Percentiles rank a stretch among this genome's conserved stretches.
Conservation (phyloP, 2,113 vertebrate genomes). For the Odobenus rosmarus region DNA sequence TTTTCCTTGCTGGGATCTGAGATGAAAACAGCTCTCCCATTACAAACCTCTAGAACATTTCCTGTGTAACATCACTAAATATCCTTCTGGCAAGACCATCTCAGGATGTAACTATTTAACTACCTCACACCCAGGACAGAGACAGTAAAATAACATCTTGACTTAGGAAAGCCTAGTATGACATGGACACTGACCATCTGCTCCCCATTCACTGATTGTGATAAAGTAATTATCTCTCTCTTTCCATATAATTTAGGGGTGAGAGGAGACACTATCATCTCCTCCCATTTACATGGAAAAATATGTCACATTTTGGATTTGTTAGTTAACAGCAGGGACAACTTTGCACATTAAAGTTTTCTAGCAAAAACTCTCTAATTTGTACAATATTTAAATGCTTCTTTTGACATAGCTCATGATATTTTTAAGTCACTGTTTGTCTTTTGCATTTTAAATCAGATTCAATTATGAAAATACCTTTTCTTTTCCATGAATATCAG, state of each 20-base stretch:
- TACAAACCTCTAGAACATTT: conserved; percentile 27
- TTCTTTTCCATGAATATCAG: conserved; percentile 1
- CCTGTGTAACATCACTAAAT: neutral
- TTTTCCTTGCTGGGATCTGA: conserved; percentile 22
- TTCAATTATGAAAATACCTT: conserved; percentile 51
- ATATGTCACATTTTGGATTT: conserved; percentile 52
- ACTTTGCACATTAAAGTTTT: conserved; percentile 58
- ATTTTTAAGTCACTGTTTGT: conserved; percentile 8
- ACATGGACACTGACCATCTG: neutral
- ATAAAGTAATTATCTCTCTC: neutral
- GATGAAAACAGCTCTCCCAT: neutral
- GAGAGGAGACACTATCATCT: neutral
- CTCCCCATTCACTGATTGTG: neutral
- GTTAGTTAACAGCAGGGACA: conserved; percentile 17
- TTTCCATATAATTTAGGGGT: neutral
- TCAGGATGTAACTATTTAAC: neutral
- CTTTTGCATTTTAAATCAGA: conserved; percentile 46
- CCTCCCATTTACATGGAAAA: conserved; percentile 40
- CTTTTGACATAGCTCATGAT: conserved; percentile 27
- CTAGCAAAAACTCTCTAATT: conserved; percentile 40
- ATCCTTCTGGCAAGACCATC: neutral
- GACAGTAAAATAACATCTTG: neutral
- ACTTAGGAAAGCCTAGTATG: neutral
- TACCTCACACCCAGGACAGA: neutral
- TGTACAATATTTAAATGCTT: conserved; percentile 55